These are phyloP conservation scores for Semaprochilodus insignis DNA, from an alignment of 2,797 vertebrate genomes.

Conservation along the genomic window DNA sequence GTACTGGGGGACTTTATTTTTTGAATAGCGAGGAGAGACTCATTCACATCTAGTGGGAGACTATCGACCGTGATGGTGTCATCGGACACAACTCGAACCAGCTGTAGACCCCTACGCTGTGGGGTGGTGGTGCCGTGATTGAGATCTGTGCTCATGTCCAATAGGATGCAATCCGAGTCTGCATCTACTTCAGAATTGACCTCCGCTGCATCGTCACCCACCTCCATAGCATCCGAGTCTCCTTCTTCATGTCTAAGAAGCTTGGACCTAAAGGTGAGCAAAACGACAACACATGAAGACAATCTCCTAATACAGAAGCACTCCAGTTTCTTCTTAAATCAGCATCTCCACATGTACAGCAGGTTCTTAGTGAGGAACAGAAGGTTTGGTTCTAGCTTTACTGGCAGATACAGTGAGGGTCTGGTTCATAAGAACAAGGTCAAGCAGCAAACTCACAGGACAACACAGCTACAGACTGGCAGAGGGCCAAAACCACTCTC, in stretches of 20 bases:
- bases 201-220: slow-evolving; percentile 56
- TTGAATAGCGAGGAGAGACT: slow-evolving; percentile 17
- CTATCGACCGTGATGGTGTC: slow-evolving; percentile 54
- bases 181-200: slow-evolving; percentile 49
- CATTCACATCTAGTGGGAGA: slow-evolving; percentile 26
- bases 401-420: too few relatives aligned
- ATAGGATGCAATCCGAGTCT: slow-evolving; percentile 62
- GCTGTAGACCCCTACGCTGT: slow-evolving; percentile 50
- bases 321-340: too few relatives aligned
- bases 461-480: too few relatives aligned
- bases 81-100: slow-evolving; percentile 49
- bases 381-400: too few relatives aligned
- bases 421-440: too few relatives aligned
- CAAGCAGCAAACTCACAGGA: too few relatives aligned
- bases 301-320: neutral
- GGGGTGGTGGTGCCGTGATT: neutral
- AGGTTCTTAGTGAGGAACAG: too few relatives aligned
- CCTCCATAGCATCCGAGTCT: slow-evolving; percentile 45
- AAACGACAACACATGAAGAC: neutral
- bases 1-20: slow-evolving; percentile 17
- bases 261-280: neutral
- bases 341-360: too few relatives aligned
- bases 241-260: slow-evolving; percentile 26
- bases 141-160: slow-evolving; percentile 61
- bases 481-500: too few relatives aligned